Evolutionary conservation across 2,797 vertebrate genomes (phyloP).

Genomic region (Melanotaenia nigrans): DNA sequence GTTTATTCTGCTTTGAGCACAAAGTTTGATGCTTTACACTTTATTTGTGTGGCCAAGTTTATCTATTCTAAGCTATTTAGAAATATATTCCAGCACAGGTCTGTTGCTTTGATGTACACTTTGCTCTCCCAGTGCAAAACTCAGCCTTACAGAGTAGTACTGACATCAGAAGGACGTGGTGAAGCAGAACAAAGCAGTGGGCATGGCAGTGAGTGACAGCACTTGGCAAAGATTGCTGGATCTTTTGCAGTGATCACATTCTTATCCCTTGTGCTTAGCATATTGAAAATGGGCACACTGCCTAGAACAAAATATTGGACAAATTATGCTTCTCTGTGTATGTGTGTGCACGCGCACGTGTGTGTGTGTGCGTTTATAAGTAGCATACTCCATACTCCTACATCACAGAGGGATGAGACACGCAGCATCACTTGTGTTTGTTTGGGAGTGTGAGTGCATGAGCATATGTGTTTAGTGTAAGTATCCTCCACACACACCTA

Average conservation of each 20-base stretch:
- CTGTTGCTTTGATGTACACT: conserved; percentile 48
- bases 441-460: conserved; percentile 31
- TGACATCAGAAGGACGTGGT: conserved; percentile 57
- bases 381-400: conserved; percentile 38
- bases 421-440: conserved; percentile 32
- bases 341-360: conserved; percentile 10
- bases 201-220: conserved; percentile 67
- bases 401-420: conserved; percentile 46
- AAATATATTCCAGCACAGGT: conserved; percentile 51
- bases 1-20: conserved; percentile 8
- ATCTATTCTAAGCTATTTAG: conserved; percentile 41
- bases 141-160: conserved; percentile 48
- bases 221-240: conserved; percentile 65
- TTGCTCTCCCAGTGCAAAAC: conserved; percentile 44
- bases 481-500: conserved; percentile 30
- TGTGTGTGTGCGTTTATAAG: conserved; percentile 20
- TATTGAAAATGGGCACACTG: conserved; percentile 73
- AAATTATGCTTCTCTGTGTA: conserved; percentile 60
- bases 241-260: conserved; percentile 73
- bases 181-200: conserved; percentile 67
- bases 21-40: conserved; percentile 27
- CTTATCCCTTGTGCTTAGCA: conserved; percentile 75
- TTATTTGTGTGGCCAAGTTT: conserved; percentile 12
- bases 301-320: conserved; percentile 78
- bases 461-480: conserved; percentile 49